Percentiles rank a stretch among this genome's conserved stretches.
phyloP scores from a whole-genome alignment of 2,797 vertebrate genomes.

The Bothrops alternatus region DNA sequence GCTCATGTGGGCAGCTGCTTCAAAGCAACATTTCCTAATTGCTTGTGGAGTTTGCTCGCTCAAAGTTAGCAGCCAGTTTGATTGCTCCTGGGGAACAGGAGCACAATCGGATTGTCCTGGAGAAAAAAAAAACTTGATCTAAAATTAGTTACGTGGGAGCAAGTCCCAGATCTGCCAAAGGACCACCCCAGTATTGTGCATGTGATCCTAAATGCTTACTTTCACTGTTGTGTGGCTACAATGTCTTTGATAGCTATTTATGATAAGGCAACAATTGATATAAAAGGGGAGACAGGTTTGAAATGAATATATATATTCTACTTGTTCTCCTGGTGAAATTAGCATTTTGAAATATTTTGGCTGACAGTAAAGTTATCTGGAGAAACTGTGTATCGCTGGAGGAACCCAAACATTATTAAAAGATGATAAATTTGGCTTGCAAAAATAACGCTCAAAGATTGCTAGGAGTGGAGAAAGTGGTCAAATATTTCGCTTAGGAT shows the following conservation, averaged over 20 bases:
- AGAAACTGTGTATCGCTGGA: not conserved
- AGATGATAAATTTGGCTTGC: not conserved
- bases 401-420: not conserved
- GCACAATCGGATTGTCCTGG: slow-evolving; percentile 12
- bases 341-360: not conserved
- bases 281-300: not conserved
- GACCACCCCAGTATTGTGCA: slow-evolving; percentile 1
- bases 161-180: slow-evolving; percentile 5
- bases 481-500: not conserved
- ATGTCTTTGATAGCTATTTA: not conserved
- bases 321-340: not conserved
- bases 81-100: slow-evolving; percentile 11
- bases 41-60: slow-evolving; percentile 19
- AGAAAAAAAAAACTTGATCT: slow-evolving; percentile 35
- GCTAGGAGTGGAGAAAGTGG: not conserved
- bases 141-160: slow-evolving; percentile 7
- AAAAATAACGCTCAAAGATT: not conserved
- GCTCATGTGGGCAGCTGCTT: slow-evolving; percentile 12
- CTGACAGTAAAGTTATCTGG: not conserved
- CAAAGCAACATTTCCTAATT: slow-evolving; percentile 25
- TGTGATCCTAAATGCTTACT: slow-evolving; percentile 6
- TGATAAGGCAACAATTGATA: not conserved
- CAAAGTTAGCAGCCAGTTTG: slow-evolving; percentile 20
- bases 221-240: not conserved
- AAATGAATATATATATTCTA: not conserved